These are phyloP conservation scores for Agapornis canus DNA, from an alignment of 2,797 vertebrate genomes.

Conservation along the genomic window DNA sequence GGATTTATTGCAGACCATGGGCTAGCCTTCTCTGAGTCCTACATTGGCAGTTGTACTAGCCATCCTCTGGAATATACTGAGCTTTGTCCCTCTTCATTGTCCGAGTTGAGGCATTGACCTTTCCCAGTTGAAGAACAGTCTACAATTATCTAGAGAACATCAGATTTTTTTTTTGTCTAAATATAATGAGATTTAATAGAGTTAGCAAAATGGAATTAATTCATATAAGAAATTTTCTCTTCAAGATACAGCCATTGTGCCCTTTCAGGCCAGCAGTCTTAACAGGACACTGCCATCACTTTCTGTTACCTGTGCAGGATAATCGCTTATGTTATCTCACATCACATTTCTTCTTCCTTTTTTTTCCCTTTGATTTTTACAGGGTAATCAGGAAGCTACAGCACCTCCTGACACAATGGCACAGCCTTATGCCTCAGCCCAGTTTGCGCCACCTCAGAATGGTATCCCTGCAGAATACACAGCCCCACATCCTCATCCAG, in stretches of 20 bases:
- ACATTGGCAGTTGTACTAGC: not conserved
- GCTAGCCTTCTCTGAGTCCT: not conserved
- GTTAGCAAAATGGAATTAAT: not conserved
- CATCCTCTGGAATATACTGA: not conserved
- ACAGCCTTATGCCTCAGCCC: conserved; percentile 91
- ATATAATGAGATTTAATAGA: not conserved
- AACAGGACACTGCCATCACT: not conserved
- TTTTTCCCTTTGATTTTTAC: not conserved
- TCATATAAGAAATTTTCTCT: not conserved
- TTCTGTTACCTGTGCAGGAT: not conserved
- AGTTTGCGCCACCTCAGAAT: conserved; percentile 91
- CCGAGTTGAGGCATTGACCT: not conserved
- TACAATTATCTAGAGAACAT: not conserved
- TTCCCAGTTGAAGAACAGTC: not conserved
- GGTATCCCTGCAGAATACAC: conserved; percentile 91
- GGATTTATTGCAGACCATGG: not conserved
- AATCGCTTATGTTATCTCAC: not conserved
- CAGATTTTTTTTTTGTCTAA: not conserved
- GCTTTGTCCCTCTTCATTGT: not conserved
- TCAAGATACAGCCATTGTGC: not conserved
- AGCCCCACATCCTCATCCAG: conserved; percentile 87
- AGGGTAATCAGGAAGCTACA: conserved; percentile 96
- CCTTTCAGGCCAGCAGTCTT: not conserved
- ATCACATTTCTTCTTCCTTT: not conserved
- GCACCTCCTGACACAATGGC: conserved; percentile 95